These are phyloP conservation scores for Chamaetylas fuelleborni DNA, from an alignment of 2,113 vertebrate genomes.

Conservation along the genomic window DNA sequence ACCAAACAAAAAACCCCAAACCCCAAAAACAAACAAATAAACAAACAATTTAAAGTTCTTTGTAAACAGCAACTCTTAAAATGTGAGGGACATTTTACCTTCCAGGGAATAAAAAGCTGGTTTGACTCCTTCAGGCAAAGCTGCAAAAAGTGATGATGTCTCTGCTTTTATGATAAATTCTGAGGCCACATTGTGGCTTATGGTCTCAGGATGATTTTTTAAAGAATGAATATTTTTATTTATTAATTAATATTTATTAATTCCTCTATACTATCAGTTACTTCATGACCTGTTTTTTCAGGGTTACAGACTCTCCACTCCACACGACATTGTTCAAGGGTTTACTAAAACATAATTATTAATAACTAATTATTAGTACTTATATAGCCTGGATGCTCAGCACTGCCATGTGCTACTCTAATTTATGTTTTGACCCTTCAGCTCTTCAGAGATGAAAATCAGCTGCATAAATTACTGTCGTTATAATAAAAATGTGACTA, in stretches of 20 bases:
- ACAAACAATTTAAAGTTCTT: not conserved
- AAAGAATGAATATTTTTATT: not conserved
- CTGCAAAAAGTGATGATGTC: not conserved
- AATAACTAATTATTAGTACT: not conserved
- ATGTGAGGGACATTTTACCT: not conserved
- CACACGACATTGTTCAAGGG: not conserved
- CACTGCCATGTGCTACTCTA: not conserved
- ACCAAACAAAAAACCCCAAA: too few species aligned
- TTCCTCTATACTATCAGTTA: not conserved
- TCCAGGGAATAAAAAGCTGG: not conserved
- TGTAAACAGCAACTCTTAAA: not conserved
- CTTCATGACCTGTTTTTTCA: not conserved
- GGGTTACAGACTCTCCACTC: not conserved
- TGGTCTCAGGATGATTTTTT: not conserved
- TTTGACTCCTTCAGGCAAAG: not conserved
- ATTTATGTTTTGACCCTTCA: slow-evolving; percentile 20
- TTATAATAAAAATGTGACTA: slow-evolving; percentile 8
- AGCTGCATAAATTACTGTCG: not conserved
- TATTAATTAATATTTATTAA: not conserved
- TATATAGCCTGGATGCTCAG: not conserved
- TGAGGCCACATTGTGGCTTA: not conserved
- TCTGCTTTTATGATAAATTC: too few species aligned
- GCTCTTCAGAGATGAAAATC: not conserved
- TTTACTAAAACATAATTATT: not conserved
- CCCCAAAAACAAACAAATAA: too few species aligned